A percentile compares a stretch with the other conserved stretches of the same genome.
Conservation (phyloP, 2,113 vertebrate species). For the Chloropsis cyanopogon region DNA sequence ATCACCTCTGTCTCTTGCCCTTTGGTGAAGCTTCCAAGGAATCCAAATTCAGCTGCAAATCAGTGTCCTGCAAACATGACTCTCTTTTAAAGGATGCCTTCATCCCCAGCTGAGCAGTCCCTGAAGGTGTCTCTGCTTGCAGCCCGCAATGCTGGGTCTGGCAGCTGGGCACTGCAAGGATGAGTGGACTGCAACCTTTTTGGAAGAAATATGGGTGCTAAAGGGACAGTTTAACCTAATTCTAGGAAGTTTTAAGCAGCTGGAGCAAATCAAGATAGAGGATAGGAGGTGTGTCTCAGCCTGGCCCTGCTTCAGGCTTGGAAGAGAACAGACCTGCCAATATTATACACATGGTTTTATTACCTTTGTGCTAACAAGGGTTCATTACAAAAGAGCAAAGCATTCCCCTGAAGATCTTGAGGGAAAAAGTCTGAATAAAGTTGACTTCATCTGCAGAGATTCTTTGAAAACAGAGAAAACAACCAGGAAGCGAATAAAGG, state of each 20-base stretch:
- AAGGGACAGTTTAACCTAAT: background rate
- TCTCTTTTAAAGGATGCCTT: background rate
- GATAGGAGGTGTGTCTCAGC: background rate
- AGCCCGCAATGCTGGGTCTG: background rate
- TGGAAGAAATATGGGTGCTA: background rate
- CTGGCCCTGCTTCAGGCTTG: background rate
- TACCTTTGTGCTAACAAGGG: background rate
- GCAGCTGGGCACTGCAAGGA: background rate
- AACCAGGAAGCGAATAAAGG: background rate
- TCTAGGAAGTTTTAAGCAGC: background rate
- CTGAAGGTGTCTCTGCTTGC: background rate
- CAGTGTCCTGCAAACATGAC: background rate
- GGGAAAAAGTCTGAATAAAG: background rate
- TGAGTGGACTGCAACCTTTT: background rate
- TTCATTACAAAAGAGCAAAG: background rate
- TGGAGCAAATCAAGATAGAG: background rate
- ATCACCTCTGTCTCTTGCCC: background rate
- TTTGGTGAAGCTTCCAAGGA: background rate
- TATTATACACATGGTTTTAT: background rate
- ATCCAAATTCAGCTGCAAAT: background rate
- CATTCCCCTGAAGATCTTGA: background rate
- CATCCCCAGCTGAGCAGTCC: rapidly evolving
- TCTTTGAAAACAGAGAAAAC: background rate
- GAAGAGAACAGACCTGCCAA: background rate
- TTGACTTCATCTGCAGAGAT: background rate